Base-by-base conservation (phyloP, 2,797 vertebrate genomes). In the Rhinichthys osculus region DNA sequence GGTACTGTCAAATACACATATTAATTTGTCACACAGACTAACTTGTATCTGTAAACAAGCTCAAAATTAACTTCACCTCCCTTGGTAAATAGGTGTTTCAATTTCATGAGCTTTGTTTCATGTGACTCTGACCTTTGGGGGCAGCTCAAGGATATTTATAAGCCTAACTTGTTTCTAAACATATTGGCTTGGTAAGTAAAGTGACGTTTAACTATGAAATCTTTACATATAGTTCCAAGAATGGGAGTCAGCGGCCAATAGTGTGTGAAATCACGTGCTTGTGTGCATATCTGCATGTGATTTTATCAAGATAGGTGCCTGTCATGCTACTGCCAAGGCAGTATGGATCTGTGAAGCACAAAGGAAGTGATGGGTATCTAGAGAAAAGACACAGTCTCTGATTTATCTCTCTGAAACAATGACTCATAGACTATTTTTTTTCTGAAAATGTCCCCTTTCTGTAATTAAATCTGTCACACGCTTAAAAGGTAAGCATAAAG, bases 381-480 rank as follows among this genome's bases (percentile, higher is more conserved):
- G 66, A 13, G 33, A 35, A 30, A 57, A 16, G 21, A 86, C 21
- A n/a, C 42, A 8, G 11, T 35, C 8, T 67, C 59, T 59, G 50
- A 44, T 50, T 62, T 59, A 38, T 84, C 4, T 59, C 30, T 47
- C 35, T 70, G 14, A 52, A 82, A 72, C 80, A 70, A 9, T 13
- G 52, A 38, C 42, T 67, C 30, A 66, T 3, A 13, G 7, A 74
- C 30, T 38, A 38, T 8, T 8, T 40, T 8, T 8, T 40, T 42
- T 10, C 40, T 77, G 23, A 78, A 35, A 21, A 78, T 69, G 33
- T 42, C 21, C 59, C 64, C 13, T 81, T 54, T 50, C 42, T 66
- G 33, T 91, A 93, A 85, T 74, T 78, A 44, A 78, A 82, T 44
- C 84, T 5, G 80, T 86, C 91, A 93, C 91, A 38, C 90, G 86